Evolutionary conservation across 1,140 invertebrate species (phyloP).

Genomic region (Anastrepha obliqua): DNA sequence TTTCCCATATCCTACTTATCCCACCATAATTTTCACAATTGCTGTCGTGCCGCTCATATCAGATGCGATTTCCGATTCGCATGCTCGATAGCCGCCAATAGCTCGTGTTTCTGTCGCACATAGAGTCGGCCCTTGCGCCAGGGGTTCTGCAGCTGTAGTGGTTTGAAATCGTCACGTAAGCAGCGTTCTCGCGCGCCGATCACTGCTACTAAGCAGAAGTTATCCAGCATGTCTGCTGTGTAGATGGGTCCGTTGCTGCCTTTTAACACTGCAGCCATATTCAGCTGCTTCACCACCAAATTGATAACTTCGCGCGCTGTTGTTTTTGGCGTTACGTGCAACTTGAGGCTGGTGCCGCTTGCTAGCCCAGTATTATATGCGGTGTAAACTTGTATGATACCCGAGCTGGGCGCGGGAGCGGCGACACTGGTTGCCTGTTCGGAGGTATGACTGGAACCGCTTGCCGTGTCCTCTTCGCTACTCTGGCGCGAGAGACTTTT

Average conservation of each 20-base stretch:
- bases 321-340: slow-evolving; percentile 92
- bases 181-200: slow-evolving; percentile 94
- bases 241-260: slow-evolving; percentile 87
- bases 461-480: slow-evolving; percentile 68
- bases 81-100: slow-evolving; percentile 90
- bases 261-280: slow-evolving; percentile 92
- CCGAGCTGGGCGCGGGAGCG: slow-evolving; percentile 62
- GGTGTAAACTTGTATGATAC: slow-evolving; percentile 90
- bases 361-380: slow-evolving; percentile 96
- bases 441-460: slow-evolving; percentile 66
- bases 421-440: slow-evolving; percentile 59
- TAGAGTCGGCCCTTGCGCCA: slow-evolving; percentile 95
- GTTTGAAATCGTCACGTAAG: slow-evolving; percentile 93
- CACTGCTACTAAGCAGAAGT: slow-evolving; percentile 95
- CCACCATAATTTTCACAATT: too few species aligned
- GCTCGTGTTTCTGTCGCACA: slow-evolving; percentile 91
- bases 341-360: slow-evolving; percentile 91
- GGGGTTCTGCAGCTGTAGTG: slow-evolving; percentile 93
- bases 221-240: slow-evolving; percentile 83
- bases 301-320: slow-evolving; percentile 95
- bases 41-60: slow-evolving; percentile 57
- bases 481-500: slow-evolving; percentile 67
- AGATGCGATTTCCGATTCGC: slow-evolving; percentile 82
- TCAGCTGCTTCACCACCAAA: slow-evolving; percentile 93
- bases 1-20: too few species aligned